Evolutionary conservation across 1,140 invertebrate genomes (phyloP), one percentile per base, ranked within the genome.

Genomic region (Cotesia chilonis): DNA sequence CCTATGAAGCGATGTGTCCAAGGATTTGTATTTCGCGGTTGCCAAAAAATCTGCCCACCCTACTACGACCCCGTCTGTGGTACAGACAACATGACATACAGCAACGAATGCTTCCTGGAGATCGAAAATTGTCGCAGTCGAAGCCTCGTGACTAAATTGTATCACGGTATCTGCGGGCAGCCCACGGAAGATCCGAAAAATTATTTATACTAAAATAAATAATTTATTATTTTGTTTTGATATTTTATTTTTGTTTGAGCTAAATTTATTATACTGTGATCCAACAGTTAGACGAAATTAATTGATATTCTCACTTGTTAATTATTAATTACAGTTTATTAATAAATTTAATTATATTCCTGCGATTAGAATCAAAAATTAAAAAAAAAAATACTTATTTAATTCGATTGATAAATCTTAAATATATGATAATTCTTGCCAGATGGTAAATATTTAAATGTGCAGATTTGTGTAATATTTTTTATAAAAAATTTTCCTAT

Each of bases 21-120:
- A 63, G 92, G 93, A 35, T 95, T 96, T 86, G 89, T 93, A 74
- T 95, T 95, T 85, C 90, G 91, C 57, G 94, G 94, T 14, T 97
- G 96, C 79, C 92, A 94, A 20, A 91, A 91, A 77, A 93, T 96
- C 72, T 98, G 95, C 82, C 92, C 94, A 1, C 89, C 91, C 0
- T 92, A 94, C 70, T 95, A 94, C 81, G 94, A 96, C 79, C 95
- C 95, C 0, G 93, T 97, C 9, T 98, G 96, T 84, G 96, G 94
- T 17, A 93, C 92, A 1, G 95, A 98, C 81, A 91, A 91, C 54
- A 94, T 93, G 87, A 96, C 95, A 0, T 98, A 98, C 89, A 92
- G 93, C 76, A 98, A 98, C 84, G 92, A 93, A 75, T 98, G 96
- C 83, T 96, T 97, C 89, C 89, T 98, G 75, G 92, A 94, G 82